phyloP scores from a whole-genome alignment of 2,888 invertebrate species.

The Tenthredo amoena region DNA sequence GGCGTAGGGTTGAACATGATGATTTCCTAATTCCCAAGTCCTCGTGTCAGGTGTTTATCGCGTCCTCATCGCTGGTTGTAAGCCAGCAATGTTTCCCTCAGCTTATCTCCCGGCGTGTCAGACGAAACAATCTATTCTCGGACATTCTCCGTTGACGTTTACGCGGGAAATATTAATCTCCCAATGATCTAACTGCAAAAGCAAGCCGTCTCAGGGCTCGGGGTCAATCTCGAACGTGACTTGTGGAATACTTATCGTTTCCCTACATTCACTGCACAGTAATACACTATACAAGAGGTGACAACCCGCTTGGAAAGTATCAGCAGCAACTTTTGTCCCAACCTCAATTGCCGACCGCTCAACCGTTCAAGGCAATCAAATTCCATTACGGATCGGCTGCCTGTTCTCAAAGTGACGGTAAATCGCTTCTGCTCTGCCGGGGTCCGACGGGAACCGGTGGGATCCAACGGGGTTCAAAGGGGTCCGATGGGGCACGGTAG shows the following conservation, averaged over 20 bases:
- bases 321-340: constrained; percentile 17
- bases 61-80: constrained; percentile 38
- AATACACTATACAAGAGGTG: constrained; percentile 26
- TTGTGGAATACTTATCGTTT: constrained; percentile 42
- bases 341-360: not conserved
- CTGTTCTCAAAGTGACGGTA: constrained; percentile 51
- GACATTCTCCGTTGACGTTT: constrained; percentile 50
- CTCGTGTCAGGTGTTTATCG: constrained; percentile 49
- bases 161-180: constrained; percentile 50
- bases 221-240: constrained; percentile 49
- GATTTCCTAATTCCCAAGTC: constrained; percentile 43
- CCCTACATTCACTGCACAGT: not conserved
- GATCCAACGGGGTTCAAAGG: constrained; percentile 46
- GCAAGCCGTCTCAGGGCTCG: constrained; percentile 27
- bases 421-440: constrained; percentile 51
- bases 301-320: constrained; percentile 45
- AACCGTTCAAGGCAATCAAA: constrained; percentile 40
- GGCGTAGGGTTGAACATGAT: constrained; percentile 25
- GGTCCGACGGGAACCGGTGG: constrained; percentile 16
- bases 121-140: constrained; percentile 50
- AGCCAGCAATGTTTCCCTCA: constrained; percentile 44
- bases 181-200: constrained; percentile 48
- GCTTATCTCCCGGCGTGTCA: constrained; percentile 41
- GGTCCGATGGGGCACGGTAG: constrained; percentile 49
- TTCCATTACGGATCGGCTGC: constrained; percentile 41